These are phyloP conservation scores for Grammatotria lemairii DNA, from an alignment of 2,113 vertebrate species.

Conservation along the genomic window DNA sequence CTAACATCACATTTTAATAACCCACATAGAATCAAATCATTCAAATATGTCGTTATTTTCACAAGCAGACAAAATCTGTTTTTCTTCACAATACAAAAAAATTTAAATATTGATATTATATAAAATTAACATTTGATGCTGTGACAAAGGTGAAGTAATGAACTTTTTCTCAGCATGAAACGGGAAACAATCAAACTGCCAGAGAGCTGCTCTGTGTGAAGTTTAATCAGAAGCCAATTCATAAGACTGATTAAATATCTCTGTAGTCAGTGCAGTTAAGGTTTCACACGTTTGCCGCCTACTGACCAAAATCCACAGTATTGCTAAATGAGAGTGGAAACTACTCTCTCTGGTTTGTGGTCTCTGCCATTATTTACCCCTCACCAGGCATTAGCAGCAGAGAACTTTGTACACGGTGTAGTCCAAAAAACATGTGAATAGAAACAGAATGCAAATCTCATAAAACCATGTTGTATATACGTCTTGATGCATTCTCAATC, in stretches of 20 bases:
- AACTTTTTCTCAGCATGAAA: not conserved
- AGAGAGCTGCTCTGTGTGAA: not conserved
- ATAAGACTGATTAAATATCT: not conserved
- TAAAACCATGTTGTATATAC: not conserved
- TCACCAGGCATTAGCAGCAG: not conserved
- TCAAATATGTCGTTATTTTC: not conserved
- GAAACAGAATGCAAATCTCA: not conserved
- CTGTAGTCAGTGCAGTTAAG: not conserved
- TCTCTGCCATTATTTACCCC: not conserved
- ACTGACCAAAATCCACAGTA: not conserved
- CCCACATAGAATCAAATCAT: not conserved
- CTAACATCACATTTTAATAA: not conserved
- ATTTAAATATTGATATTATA: not conserved
- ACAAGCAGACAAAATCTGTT: not conserved
- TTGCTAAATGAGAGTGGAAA: not conserved
- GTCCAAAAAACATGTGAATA: not conserved
- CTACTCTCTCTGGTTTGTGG: not conserved
- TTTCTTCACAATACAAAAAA: not conserved
- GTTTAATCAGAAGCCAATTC: not conserved
- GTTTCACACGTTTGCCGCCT: fast-evolving
- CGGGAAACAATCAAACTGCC: fast-evolving
- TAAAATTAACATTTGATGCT: not conserved
- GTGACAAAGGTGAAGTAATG: not conserved
- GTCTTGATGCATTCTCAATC: fast-evolving
- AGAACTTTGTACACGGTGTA: not conserved